Conservation (phyloP, 2,797 vertebrate genomes). For the Lates japonicus region DNA sequence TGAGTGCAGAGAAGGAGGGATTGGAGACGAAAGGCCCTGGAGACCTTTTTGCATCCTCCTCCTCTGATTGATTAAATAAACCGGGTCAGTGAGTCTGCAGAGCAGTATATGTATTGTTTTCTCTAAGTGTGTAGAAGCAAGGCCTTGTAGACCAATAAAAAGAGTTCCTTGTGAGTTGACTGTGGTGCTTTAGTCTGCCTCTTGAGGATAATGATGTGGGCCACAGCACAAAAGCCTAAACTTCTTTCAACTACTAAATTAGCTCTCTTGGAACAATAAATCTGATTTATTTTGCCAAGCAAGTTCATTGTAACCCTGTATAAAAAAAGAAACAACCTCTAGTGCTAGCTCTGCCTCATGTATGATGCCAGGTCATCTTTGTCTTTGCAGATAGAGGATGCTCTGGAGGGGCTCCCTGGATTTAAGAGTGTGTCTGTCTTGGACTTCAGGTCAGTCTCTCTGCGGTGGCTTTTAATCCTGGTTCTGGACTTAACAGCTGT, state of each 20-base stretch:
- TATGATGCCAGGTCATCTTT: slow-evolving; percentile 29
- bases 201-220: slow-evolving; percentile 12
- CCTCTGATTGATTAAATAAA: slow-evolving; percentile 43
- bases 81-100: slow-evolving; percentile 40
- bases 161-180: slow-evolving; percentile 14
- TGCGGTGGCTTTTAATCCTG: neutral
- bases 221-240: slow-evolving; percentile 11
- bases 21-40: slow-evolving; percentile 4
- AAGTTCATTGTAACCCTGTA: neutral
- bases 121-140: slow-evolving; percentile 20
- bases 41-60: slow-evolving; percentile 8
- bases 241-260: slow-evolving; percentile 13
- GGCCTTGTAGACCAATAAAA: slow-evolving; percentile 31
- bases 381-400: slow-evolving; percentile 88
- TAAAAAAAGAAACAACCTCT: slow-evolving; percentile 1
- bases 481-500: slow-evolving; percentile 1
- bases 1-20: slow-evolving; percentile 11
- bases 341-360: neutral
- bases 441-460: slow-evolving; percentile 90
- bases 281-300: slow-evolving; percentile 13
- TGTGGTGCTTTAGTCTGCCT: slow-evolving; percentile 10
- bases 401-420: slow-evolving; percentile 90
- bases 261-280: slow-evolving; percentile 26
- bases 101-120: slow-evolving; percentile 30
- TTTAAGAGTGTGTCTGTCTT: slow-evolving; percentile 90